Base-by-base conservation (phyloP, 2,888 invertebrate genomes). In the Watsonalla cultraria region DNA sequence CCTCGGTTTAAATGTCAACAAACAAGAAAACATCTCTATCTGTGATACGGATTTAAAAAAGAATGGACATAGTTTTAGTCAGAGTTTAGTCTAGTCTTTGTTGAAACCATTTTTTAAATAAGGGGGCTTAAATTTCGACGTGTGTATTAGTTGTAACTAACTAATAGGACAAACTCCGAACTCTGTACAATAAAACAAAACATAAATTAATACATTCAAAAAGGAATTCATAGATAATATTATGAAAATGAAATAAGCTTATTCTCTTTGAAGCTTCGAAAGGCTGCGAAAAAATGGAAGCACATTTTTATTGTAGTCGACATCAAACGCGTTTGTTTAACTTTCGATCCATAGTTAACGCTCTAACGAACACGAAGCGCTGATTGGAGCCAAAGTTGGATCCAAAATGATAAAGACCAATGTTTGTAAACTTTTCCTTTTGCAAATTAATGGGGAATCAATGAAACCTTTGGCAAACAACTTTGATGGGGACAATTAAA, bases 381-480 rank as follows among this genome's bases (percentile, higher is more conserved):
- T 37, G 39, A 49, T 35, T 35, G 14, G 49, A 49, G 14, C 49
- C 37, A 49, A 49, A 49, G 14, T 39, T 49, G 39, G 39, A n/a
- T 37, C 49, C 68, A 65, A 68, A 74, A 73, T 71, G 63, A 70
- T 69, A 62, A 66, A 69, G 62, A 62, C 53, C 58, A 65, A 71
- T 70, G 67, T 65, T 68, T 70, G 58, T 54, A 62, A 68, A 60
- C 52, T 59, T 61, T 63, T 60, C 50, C 68, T 66, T 71, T 74
- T 70, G 70, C 66, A 61, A 63, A 68, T 72, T 74, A 75, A 74
- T 71, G 64, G 55, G 57, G 64, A 75, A 75, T 76, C 76, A 65
- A 76, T 75, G 65, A 55, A 56, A 58, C 59, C 56, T 67, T 69
- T 69, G 65, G 65, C 55, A 59, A 61, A 62, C 58, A 59, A 53